Conservation (phyloP, 2,113 vertebrate genomes). For the Menura novaehollandiae region DNA sequence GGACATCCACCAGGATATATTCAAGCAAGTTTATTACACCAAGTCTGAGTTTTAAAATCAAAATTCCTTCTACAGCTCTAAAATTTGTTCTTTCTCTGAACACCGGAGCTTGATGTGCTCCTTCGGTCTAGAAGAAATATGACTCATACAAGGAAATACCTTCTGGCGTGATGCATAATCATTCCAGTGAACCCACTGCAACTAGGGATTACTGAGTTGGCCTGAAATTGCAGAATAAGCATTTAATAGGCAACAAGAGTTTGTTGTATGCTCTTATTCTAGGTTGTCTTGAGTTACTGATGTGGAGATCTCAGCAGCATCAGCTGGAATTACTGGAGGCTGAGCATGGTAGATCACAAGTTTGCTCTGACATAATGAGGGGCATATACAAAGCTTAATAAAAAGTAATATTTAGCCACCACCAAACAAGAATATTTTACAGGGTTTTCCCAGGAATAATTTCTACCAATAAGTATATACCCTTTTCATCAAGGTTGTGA, state of each 20-base stretch:
- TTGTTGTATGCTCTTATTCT: not conserved
- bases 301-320: not conserved
- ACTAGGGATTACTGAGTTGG: not conserved
- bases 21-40: not conserved
- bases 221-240: not conserved
- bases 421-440: not conserved
- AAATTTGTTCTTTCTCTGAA: not conserved
- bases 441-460: not conserved
- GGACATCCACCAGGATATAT: not conserved
- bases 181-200: not conserved
- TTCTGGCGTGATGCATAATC: not conserved
- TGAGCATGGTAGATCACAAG: not conserved
- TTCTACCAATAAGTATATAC: not conserved
- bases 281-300: not conserved
- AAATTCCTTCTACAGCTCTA: not conserved
- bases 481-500: not conserved
- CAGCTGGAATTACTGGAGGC: not conserved
- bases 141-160: not conserved
- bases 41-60: not conserved
- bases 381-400: not conserved
- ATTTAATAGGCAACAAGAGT: not conserved
- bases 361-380: not conserved
- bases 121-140: not conserved
- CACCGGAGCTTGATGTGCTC: not conserved
- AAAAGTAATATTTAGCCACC: not conserved